Percentiles rank a stretch among this genome's conserved stretches.
Evolutionary conservation across 1,140 invertebrate genomes (phyloP).

Genomic region (Daktulosphaira vitifoliae): DNA sequence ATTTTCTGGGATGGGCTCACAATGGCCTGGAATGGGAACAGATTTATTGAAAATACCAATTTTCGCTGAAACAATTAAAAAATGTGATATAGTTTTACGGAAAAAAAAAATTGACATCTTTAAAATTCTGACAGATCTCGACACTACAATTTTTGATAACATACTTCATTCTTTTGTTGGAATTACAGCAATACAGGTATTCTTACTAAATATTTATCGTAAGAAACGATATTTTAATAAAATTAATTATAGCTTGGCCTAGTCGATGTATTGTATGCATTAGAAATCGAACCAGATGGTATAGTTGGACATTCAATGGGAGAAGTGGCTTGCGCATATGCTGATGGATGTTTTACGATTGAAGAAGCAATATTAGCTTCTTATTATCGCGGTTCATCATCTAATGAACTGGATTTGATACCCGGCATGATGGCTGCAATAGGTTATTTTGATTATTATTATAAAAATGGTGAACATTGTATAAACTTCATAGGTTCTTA

Average conservation of each 20-base stretch:
- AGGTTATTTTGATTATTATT: conserved; percentile 38
- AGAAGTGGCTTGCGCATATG: conserved; percentile 59
- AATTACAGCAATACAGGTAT: conserved; percentile 70
- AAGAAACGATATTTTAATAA: too few species aligned
- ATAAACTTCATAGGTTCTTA: conserved; percentile 45
- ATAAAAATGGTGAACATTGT: neutral
- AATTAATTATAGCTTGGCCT: conserved; percentile 55
- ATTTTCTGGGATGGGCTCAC: conserved; percentile 59
- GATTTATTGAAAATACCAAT: conserved; percentile 54
- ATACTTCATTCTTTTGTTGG: conserved; percentile 60
- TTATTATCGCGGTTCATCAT: conserved; percentile 54
- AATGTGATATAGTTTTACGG: conserved; percentile 49
- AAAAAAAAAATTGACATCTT: conserved; percentile 53
- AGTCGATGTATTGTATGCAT: conserved; percentile 50
- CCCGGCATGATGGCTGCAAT: conserved; percentile 52
- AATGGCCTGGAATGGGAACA: conserved; percentile 57
- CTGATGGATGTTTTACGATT: conserved; percentile 56
- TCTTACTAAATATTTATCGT: too few species aligned
- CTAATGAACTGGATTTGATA: conserved; percentile 49
- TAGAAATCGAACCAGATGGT: conserved; percentile 54
- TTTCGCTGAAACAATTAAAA: conserved; percentile 56
- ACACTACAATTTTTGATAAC: conserved; percentile 51
- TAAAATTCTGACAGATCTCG: conserved; percentile 52
- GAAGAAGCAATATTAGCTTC: conserved; percentile 57
- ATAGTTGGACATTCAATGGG: conserved; percentile 61